phyloP scores from a whole-genome alignment of 2,888 invertebrate species.

The Tricholauxania praeusta region DNA sequence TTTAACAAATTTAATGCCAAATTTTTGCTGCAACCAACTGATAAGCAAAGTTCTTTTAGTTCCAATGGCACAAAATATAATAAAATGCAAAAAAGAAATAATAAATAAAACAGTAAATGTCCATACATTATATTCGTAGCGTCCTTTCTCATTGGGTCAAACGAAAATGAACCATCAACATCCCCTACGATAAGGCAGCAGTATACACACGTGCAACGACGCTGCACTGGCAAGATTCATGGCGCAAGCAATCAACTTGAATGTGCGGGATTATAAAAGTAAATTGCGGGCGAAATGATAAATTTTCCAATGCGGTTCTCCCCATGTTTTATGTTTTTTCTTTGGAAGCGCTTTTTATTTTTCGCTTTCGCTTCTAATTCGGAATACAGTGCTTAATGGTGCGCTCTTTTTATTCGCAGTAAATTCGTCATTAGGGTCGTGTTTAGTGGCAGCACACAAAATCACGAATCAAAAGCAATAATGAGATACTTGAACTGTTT shows the following conservation, averaged over 20 bases:
- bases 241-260: conserved; percentile 38
- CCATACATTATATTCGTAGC: too few relatives aligned
- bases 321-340: conserved; percentile 1
- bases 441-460: conserved; percentile 10
- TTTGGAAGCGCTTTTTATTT: conserved; percentile 4
- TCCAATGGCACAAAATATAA: too few relatives aligned
- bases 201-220: background rate
- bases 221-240: conserved; percentile 11
- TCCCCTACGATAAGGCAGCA: background rate
- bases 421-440: too few relatives aligned
- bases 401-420: too few relatives aligned
- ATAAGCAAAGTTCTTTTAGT: too few relatives aligned
- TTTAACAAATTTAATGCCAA: too few relatives aligned
- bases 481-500: conserved; percentile 17
- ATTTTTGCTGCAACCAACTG: too few relatives aligned
- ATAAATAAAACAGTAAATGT: too few relatives aligned
- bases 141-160: too few relatives aligned
- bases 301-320: background rate
- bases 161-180: too few relatives aligned
- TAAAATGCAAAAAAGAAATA: too few relatives aligned
- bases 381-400: too few relatives aligned
- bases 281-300: conserved; percentile 9
- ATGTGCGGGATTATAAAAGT: conserved; percentile 34
- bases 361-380: background rate
- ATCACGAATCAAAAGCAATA: conserved; percentile 24